A percentile compares a stretch with the other conserved stretches of the same genome.
phyloP scores from a whole-genome alignment of 1,140 invertebrate species.

The Bilobella aurantiaca region DNA sequence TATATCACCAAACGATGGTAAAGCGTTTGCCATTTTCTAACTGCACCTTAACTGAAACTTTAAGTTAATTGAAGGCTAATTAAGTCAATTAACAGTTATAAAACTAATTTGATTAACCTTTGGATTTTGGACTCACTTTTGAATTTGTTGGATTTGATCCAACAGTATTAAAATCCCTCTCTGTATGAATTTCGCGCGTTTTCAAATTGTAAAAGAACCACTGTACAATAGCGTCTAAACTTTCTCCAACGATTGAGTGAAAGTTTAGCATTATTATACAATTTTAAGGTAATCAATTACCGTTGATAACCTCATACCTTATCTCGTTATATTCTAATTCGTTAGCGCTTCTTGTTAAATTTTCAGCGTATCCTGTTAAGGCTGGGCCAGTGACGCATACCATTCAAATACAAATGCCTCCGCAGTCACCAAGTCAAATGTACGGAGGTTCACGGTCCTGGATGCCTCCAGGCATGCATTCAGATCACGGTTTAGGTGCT shows the following conservation, averaged over 20 bases:
- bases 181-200: too few relatives aligned
- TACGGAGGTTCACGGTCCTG: slow-evolving; percentile 66
- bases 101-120: too few relatives aligned
- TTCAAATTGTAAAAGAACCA: too few relatives aligned
- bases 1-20: neutral
- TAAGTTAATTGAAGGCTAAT: too few relatives aligned
- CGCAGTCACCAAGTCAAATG: slow-evolving; percentile 15
- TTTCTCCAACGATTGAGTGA: too few relatives aligned
- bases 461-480: slow-evolving; percentile 72
- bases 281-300: too few relatives aligned
- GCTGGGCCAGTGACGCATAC: slow-evolving; percentile 21
- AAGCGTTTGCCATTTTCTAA: neutral
- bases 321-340: neutral
- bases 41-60: neutral
- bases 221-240: too few relatives aligned
- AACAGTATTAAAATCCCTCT: too few relatives aligned
- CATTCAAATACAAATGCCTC: slow-evolving; percentile 26
- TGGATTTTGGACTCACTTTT: too few relatives aligned
- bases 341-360: neutral
- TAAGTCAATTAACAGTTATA: too few relatives aligned
- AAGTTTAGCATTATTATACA: too few relatives aligned
- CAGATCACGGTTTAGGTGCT: slow-evolving; percentile 44
- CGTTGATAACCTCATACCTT: neutral
- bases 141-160: too few relatives aligned
- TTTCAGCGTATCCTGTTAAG: slow-evolving; percentile 16